These are phyloP conservation scores for Amblyjoppa proteus DNA, from an alignment of 2,888 invertebrate genomes.

Conservation along the genomic window DNA sequence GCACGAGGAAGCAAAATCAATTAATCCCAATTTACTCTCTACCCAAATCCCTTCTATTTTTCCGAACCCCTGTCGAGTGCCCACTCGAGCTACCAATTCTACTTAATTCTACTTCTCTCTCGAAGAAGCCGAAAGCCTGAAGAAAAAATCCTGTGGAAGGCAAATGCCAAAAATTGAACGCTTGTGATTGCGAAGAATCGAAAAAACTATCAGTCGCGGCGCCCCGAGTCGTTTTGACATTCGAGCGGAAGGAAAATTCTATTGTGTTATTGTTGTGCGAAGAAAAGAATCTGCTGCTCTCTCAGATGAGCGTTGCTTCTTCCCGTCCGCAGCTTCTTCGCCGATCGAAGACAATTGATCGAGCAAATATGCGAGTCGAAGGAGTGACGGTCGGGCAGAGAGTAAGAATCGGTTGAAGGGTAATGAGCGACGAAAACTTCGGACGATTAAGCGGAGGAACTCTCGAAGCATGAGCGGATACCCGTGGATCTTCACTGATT, in stretches of 20 bases:
- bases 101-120: neutral
- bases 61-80: too few relatives aligned
- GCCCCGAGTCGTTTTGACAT: slow-evolving; percentile 26
- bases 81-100: neutral
- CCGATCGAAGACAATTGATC: slow-evolving; percentile 42
- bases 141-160: slow-evolving; percentile 13
- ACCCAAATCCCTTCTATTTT: too few relatives aligned
- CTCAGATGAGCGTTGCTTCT: slow-evolving; percentile 10
- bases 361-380: slow-evolving; percentile 2
- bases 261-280: slow-evolving; percentile 26
- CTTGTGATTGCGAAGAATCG: slow-evolving; percentile 29
- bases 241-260: slow-evolving; percentile 9
- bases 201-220: slow-evolving; percentile 4
- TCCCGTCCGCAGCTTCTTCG: neutral
- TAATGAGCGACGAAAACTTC: slow-evolving; percentile 44
- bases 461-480: slow-evolving; percentile 48
- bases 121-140: neutral
- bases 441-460: slow-evolving; percentile 46
- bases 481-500: slow-evolving; percentile 49
- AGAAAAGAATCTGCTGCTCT: slow-evolving; percentile 19
- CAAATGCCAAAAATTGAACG: slow-evolving; percentile 18
- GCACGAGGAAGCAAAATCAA: too few relatives aligned
- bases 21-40: too few relatives aligned
- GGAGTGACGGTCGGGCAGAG: neutral
- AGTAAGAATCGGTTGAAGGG: slow-evolving; percentile 2